Evolutionary conservation across 2,797 vertebrate genomes (phyloP).

Genomic region (Gymnodraco acuticeps): DNA sequence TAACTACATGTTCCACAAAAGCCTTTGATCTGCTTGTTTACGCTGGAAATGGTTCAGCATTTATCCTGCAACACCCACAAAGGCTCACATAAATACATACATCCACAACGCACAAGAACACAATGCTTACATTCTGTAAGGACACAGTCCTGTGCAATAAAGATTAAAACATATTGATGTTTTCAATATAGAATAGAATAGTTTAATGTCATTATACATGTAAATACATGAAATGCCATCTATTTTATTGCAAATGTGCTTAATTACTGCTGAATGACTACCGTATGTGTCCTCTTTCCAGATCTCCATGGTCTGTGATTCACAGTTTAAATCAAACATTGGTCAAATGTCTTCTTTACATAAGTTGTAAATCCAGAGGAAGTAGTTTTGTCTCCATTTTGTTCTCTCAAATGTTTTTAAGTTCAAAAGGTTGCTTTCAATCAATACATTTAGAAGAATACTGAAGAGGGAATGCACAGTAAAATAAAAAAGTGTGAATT

Average conservation of each 20-base stretch:
- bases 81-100: constrained; percentile 4
- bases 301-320: not conserved
- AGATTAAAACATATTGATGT: constrained; percentile 1
- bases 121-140: not conserved
- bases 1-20: constrained; percentile 52
- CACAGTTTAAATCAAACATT: not conserved
- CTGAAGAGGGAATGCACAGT: not conserved
- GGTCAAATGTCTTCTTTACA: not conserved
- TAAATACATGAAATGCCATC: not conserved
- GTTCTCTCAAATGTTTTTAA: not conserved
- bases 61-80: constrained; percentile 27
- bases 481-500: not conserved
- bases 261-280: not conserved
- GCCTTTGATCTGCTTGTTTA: constrained; percentile 76
- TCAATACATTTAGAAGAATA: not conserved
- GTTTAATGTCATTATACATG: no score
- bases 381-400: not conserved
- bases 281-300: not conserved
- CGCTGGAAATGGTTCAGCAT: constrained; percentile 44
- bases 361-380: not conserved
- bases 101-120: constrained; percentile 9
- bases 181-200: not conserved
- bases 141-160: not conserved
- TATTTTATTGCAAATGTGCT: not conserved
- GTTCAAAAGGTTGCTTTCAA: not conserved